A percentile compares a stretch with the other conserved stretches of the same genome.
These are phyloP conservation scores for Cantharis nigra DNA, from an alignment of 2,888 invertebrate species.

Conservation along the genomic window DNA sequence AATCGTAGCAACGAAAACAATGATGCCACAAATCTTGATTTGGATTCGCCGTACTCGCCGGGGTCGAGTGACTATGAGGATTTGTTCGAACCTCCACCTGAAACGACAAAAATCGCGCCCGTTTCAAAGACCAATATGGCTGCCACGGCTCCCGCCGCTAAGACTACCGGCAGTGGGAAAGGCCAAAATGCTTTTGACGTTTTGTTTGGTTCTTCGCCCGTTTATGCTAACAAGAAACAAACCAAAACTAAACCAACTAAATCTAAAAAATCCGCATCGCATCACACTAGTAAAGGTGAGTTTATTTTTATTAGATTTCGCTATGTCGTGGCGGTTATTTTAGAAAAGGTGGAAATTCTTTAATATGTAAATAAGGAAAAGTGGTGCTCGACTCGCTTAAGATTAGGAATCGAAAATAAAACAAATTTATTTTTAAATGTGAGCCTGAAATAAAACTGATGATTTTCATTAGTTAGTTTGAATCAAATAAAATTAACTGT, in stretches of 20 bases:
- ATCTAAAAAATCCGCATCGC: slow-evolving; percentile 14
- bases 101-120: slow-evolving; percentile 31
- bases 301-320: not conserved
- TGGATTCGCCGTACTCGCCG: slow-evolving; percentile 86
- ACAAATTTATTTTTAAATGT: too few relatives aligned
- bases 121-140: slow-evolving; percentile 12
- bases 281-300: slow-evolving; percentile 19
- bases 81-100: slow-evolving; percentile 78
- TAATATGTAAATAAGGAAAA: too few relatives aligned
- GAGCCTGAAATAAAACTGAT: too few relatives aligned
- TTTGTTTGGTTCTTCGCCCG: slow-evolving; percentile 64
- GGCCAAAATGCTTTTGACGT: slow-evolving; percentile 65
- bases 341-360: too few relatives aligned
- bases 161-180: slow-evolving; percentile 27
- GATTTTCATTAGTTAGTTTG: too few relatives aligned
- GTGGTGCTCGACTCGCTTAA: too few relatives aligned
- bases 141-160: not conserved
- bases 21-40: slow-evolving; percentile 67
- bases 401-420: too few relatives aligned
- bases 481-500: too few relatives aligned
- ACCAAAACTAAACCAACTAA: slow-evolving; percentile 33
- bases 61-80: slow-evolving; percentile 89
- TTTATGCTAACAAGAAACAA: slow-evolving; percentile 43
- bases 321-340: not conserved
- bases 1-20: slow-evolving; percentile 44